Conservation (phyloP, 2,797 vertebrate genomes). For the Heteromormyrus szaboi region DNA sequence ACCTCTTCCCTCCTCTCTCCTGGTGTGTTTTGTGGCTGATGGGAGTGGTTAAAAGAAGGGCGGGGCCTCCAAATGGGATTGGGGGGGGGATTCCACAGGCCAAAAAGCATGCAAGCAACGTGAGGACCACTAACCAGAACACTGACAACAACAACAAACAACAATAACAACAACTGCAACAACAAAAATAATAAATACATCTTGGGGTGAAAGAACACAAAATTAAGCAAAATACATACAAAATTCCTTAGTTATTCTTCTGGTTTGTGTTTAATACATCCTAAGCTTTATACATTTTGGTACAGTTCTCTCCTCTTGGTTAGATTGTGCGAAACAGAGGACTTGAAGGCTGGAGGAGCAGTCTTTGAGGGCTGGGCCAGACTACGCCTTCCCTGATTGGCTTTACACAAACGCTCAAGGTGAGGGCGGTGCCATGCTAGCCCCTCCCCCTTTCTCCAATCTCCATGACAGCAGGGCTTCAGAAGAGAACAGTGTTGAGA, state of each 20-base stretch:
- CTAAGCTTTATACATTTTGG: conserved; percentile 94
- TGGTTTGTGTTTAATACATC: conserved; percentile 71
- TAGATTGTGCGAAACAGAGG: conserved; percentile 34
- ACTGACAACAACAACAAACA: conserved; percentile 21
- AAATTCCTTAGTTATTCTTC: conserved; percentile 51
- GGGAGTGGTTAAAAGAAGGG: neutral
- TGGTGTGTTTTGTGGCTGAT: neutral
- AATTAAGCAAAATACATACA: conserved; percentile 49
- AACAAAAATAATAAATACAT: conserved; percentile 98
- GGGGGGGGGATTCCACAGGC: conserved; percentile 24
- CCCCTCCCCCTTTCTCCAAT: conserved; percentile 36
- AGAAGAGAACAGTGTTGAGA: conserved; percentile 48
- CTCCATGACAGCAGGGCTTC: conserved; percentile 49
- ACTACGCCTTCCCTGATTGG: conserved; percentile 65
- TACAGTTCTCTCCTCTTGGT: conserved; percentile 62
- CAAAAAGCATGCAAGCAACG: conserved; percentile 56
- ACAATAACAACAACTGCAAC: conserved; percentile 71
- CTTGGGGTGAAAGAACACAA: conserved; percentile 60
- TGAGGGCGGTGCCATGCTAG: conserved; percentile 36
- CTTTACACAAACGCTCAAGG: conserved; percentile 44
- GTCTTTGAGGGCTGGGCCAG: conserved; percentile 28
- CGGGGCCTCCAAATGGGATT: neutral
- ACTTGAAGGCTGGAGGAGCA: neutral
- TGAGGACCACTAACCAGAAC: conserved; percentile 47
- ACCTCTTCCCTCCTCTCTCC: neutral